Evolutionary conservation across 2,888 invertebrate genomes (phyloP).

Genomic region (Pachliopta kotzebuea): DNA sequence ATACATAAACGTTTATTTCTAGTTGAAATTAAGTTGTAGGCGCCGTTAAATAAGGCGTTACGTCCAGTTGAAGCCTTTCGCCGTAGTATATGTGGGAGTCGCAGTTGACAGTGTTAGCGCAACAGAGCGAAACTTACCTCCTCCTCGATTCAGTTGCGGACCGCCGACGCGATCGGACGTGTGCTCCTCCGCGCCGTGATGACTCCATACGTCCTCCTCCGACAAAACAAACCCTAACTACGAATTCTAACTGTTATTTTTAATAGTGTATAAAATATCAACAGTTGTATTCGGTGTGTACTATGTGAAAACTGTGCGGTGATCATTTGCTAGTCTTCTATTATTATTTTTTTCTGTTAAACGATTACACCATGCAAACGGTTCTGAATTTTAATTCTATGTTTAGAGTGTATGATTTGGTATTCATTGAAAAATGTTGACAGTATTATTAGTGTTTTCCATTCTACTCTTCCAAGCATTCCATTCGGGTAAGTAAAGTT

Average conservation of each 20-base stretch:
- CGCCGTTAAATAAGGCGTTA: conserved; percentile 26
- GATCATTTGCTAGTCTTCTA: conserved; percentile 45
- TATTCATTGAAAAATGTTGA: conserved; percentile 68
- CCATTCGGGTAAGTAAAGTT: conserved; percentile 56
- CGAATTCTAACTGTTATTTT: conserved; percentile 50
- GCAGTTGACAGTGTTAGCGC: conserved; percentile 21
- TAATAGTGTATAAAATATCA: conserved; percentile 46
- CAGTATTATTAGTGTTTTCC: conserved; percentile 60
- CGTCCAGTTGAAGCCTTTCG: conserved; percentile 22
- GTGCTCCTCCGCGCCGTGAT: conserved; percentile 47
- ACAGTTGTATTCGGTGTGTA: conserved; percentile 52
- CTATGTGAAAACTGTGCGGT: conserved; percentile 48
- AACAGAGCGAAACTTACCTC: conserved; percentile 28
- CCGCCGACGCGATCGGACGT: conserved; percentile 49
- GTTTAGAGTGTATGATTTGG: conserved; percentile 56
- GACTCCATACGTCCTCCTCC: conserved; percentile 45
- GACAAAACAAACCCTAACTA: conserved; percentile 36
- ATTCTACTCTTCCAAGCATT: conserved; percentile 55
- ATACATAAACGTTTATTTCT: background rate
- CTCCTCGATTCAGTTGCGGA: conserved; percentile 43
- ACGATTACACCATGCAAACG: conserved; percentile 65
- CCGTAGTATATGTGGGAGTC: conserved; percentile 21
- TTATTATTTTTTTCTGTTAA: conserved; percentile 30
- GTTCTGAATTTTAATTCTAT: conserved; percentile 57
- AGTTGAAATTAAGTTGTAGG: conserved; percentile 10